Conservation (phyloP, 2,797 vertebrate species). For the Sebastolobus alascanus region DNA sequence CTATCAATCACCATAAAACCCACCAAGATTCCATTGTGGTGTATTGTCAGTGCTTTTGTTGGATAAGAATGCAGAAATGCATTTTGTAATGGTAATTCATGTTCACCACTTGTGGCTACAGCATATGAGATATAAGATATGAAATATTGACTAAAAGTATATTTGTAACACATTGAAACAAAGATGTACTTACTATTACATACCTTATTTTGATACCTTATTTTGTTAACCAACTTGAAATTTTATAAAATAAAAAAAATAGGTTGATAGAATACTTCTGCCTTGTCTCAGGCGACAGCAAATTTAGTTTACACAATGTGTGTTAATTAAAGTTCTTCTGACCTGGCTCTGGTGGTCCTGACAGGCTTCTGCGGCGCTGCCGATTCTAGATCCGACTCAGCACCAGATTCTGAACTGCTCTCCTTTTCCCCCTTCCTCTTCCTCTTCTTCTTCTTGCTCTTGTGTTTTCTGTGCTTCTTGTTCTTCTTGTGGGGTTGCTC, state of each 20-base stretch:
- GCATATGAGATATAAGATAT: neutral
- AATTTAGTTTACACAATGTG: neutral
- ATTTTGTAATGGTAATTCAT: neutral
- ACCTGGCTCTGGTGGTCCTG: slow-evolving; percentile 84
- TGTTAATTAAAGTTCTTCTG: slow-evolving; percentile 18
- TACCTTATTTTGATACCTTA: neutral
- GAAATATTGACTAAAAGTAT: neutral
- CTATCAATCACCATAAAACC: neutral
- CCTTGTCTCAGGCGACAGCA: neutral
- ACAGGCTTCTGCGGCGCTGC: slow-evolving; percentile 62
- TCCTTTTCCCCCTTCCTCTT: slow-evolving; percentile 86
- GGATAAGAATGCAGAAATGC: neutral
- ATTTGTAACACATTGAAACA: neutral
- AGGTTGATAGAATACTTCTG: neutral
- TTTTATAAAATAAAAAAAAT: neutral
- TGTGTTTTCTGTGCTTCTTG: slow-evolving; percentile 89
- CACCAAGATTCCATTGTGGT: neutral
- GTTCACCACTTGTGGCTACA: neutral
- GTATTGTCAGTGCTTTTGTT: neutral
- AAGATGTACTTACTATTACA: neutral
- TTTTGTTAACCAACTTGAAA: neutral
- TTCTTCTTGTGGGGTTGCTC: slow-evolving; percentile 86
- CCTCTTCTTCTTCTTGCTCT: slow-evolving; percentile 89
- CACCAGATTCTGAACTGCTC: slow-evolving; percentile 87
- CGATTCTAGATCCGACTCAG: slow-evolving; percentile 83